Conservation (phyloP, 1,140 invertebrate genomes). For the Colletes latitarsis region DNA sequence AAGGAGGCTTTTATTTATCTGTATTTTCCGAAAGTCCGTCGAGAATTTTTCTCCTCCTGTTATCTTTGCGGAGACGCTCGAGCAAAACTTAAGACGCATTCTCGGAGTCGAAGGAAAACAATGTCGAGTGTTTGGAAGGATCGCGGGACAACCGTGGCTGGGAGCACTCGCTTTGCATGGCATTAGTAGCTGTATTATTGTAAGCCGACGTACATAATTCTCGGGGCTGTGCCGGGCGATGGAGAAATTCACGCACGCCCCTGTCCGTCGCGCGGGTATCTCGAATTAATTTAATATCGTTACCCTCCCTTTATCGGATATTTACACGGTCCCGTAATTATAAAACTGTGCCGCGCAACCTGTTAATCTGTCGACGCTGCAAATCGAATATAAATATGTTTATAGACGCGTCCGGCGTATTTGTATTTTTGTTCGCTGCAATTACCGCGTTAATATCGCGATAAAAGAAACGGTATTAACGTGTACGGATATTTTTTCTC, state of each 20-base stretch:
- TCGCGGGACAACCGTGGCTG: background rate
- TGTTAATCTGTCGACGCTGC: slow-evolving; percentile 21
- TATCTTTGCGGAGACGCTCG: background rate
- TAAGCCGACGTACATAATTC: slow-evolving; percentile 77
- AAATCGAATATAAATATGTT: slow-evolving; percentile 35
- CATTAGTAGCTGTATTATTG: slow-evolving; percentile 76
- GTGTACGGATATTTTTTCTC: too few species aligned
- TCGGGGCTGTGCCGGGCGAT: slow-evolving; percentile 13
- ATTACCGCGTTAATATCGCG: slow-evolving; percentile 15
- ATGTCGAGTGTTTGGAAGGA: slow-evolving; percentile 30
- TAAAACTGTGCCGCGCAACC: slow-evolving; percentile 25
- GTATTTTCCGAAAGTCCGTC: too few species aligned
- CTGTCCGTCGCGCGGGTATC: background rate
- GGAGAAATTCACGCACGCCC: slow-evolving; percentile 15
- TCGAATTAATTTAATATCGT: slow-evolving; percentile 48
- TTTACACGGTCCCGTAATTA: slow-evolving; percentile 27
- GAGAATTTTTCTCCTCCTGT: background rate
- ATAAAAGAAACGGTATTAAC: background rate
- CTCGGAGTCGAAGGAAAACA: slow-evolving; percentile 25
- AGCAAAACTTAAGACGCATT: slow-evolving; percentile 41
- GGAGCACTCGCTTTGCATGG: slow-evolving; percentile 70
- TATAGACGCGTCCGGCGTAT: background rate
- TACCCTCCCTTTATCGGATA: slow-evolving; percentile 5
- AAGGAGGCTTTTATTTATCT: too few species aligned
- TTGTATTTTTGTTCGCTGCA: slow-evolving; percentile 20